Base-by-base conservation (phyloP, 2,888 invertebrate genomes). In the Macrophya annulata region DNA sequence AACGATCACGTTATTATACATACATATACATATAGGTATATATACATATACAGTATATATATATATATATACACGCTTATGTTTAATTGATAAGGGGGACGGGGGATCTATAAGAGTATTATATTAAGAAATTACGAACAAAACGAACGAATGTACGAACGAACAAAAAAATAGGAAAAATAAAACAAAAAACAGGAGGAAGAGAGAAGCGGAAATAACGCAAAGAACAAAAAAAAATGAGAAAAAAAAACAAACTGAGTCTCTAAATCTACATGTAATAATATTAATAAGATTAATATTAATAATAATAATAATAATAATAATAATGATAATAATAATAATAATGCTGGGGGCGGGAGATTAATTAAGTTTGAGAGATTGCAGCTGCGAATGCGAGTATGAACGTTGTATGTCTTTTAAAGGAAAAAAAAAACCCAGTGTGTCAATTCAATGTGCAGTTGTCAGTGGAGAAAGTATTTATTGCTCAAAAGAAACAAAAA, bases 381-480 rank as follows among this genome's bases (percentile, higher is more conserved):
- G 55, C 31, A 3, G n/a, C n/a, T 55, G n/a, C 55, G 55, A n/a
- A 51, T 8, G n/a, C n/a, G 55, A 55, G 71, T 72, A 43, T 72
- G 71, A 72, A 72, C n/a, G 71, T 72, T 72, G 43, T 72, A 43
- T 74, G 17, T 45, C 45, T 74, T 74, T 74, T 21, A 55, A n/a
- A 8, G 55, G 15, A 31, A 31, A 72, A 37, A 72, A 37, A 72
- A 68, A 37, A 31, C 68, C 92, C 92, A 91, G 92, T 92, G 92
- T 91, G 93, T 93, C 93, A 93, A 93, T 93, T 93, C 91, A 93
- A 93, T 92, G 92, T 93, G 92, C 91, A 92, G 87, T 93, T 90
- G 91, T 92, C 91, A 91, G 92, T 92, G 92, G 92, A 92, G 93
- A 93, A 93, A 93, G 93, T 93, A 93, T 93, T 93, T 93, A 93